A percentile compares a stretch with the other conserved stretches of the same genome.
phyloP scores from a whole-genome alignment of 1,140 invertebrate genomes.

The Catajapyx aquilonaris region DNA sequence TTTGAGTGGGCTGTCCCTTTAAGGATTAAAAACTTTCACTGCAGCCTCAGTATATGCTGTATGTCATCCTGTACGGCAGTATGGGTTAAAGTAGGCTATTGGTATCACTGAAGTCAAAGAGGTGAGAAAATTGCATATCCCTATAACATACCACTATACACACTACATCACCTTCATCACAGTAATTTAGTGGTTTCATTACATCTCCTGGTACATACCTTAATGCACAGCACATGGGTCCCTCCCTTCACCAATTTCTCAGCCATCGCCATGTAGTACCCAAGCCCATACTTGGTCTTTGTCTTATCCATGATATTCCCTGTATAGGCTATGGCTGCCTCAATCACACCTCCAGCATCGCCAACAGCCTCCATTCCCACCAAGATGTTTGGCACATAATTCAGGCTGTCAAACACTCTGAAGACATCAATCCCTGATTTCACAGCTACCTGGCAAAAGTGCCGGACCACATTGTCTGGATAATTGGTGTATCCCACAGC shows the following conservation, averaged over 20 bases:
- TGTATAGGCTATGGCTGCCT: constrained; percentile 36
- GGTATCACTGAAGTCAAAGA: no score
- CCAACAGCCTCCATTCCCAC: constrained; percentile 39
- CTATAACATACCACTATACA: no score
- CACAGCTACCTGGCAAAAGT: constrained; percentile 74
- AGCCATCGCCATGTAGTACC: constrained; percentile 33
- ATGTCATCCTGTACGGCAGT: no score
- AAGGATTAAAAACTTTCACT: no score
- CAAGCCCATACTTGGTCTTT: constrained; percentile 29
- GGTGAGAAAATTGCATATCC: neutral
- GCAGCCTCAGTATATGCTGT: no score
- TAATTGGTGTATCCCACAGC: constrained; percentile 47
- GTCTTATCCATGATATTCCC: constrained; percentile 34
- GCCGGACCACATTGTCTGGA: constrained; percentile 49
- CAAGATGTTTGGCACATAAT: constrained; percentile 37
- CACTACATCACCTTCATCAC: no score
- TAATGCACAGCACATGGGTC: constrained; percentile 14
- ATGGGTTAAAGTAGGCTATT: no score
- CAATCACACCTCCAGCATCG: constrained; percentile 33
- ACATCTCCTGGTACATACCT: no score
- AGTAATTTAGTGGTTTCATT: no score
- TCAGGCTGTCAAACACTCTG: constrained; percentile 37
- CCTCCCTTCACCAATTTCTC: constrained; percentile 33
- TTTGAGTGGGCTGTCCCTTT: no score
- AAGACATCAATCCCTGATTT: constrained; percentile 39